phyloP scores from a whole-genome alignment of 2,113 vertebrate genomes.

The Barnardius zonarius region DNA sequence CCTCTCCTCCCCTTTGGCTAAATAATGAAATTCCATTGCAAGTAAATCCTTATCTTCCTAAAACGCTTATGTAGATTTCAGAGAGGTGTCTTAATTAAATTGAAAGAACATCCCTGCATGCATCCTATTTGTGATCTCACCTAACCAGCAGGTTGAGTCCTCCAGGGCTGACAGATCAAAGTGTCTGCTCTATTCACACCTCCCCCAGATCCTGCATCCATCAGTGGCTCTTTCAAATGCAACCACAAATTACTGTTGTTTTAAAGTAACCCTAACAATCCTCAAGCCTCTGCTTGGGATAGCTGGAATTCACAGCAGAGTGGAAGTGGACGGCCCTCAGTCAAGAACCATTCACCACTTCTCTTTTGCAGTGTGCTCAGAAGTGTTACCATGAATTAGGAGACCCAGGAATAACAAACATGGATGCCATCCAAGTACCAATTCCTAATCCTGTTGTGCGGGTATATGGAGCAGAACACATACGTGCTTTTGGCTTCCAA shows the following conservation, averaged over 20 bases:
- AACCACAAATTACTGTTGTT: background rate
- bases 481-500: background rate
- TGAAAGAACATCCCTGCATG: background rate
- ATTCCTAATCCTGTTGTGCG: background rate
- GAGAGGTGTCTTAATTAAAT: background rate
- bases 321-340: background rate
- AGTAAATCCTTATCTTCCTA: background rate
- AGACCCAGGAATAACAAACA: background rate
- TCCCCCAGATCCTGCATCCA: background rate
- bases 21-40: background rate
- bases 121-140: background rate
- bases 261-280: background rate
- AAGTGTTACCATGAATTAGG: background rate
- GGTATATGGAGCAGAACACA: background rate
- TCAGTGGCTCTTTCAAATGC: background rate
- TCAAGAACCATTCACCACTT: background rate
- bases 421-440: accelerated
- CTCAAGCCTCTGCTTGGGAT: background rate
- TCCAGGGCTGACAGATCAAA: background rate
- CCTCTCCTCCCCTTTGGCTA: background rate
- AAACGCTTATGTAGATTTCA: background rate
- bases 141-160: background rate
- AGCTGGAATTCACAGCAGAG: background rate
- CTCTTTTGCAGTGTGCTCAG: background rate
- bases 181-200: background rate